Evolutionary conservation across 2,888 invertebrate genomes (phyloP).

Genomic region (Eupithecia abbreviata): DNA sequence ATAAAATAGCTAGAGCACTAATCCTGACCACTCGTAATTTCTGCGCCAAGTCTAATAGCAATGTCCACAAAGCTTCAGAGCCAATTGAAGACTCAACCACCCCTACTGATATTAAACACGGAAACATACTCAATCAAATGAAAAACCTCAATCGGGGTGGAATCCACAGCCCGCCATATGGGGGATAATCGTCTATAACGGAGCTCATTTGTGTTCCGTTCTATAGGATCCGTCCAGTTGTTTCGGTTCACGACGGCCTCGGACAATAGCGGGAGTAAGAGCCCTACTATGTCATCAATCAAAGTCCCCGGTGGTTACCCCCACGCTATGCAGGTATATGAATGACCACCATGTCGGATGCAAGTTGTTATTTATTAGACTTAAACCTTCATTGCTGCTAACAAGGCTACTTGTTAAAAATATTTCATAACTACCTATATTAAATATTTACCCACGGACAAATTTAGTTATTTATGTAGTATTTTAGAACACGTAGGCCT

Average conservation of each 20-base stretch:
- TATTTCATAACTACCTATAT: neutral
- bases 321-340: slow-evolving; percentile 63
- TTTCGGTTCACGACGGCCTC: slow-evolving; percentile 69
- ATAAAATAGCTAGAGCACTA: neutral
- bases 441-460: neutral
- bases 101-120: slow-evolving; percentile 30
- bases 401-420: neutral
- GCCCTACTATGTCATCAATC: slow-evolving; percentile 47
- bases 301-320: slow-evolving; percentile 45
- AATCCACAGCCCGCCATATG: slow-evolving; percentile 41
- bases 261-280: slow-evolving; percentile 69
- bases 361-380: slow-evolving; percentile 16
- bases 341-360: slow-evolving; percentile 44
- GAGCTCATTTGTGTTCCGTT: slow-evolving; percentile 50
- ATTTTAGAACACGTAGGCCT: neutral
- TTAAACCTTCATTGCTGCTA: neutral
- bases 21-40: slow-evolving; percentile 15
- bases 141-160: slow-evolving; percentile 45
- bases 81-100: slow-evolving; percentile 24
- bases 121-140: slow-evolving; percentile 42
- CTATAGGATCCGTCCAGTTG: slow-evolving; percentile 55
- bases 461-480: neutral
- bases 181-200: slow-evolving; percentile 45
- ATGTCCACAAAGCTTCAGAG: slow-evolving; percentile 23
- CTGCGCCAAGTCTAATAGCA: slow-evolving; percentile 17